phyloP scores from a whole-genome alignment of 2,113 vertebrate species.

The Chionis minor region DNA sequence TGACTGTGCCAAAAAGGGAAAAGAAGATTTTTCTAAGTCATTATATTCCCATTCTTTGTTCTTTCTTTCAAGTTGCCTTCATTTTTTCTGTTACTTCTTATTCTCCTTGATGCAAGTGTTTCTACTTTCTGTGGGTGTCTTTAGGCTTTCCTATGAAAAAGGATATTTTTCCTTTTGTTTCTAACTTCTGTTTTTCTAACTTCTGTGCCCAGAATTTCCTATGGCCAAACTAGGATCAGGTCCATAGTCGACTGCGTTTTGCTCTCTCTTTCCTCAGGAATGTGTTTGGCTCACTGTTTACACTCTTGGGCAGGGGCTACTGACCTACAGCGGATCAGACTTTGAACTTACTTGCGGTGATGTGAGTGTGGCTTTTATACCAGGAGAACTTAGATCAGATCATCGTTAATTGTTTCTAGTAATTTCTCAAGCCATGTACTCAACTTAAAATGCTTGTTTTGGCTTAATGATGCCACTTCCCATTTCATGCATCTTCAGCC shows the following conservation, averaged over 20 bases:
- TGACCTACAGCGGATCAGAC: rapidly evolving
- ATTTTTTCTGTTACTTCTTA: background rate
- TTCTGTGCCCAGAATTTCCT: background rate
- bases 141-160: background rate
- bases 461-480: background rate
- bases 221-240: background rate
- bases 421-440: background rate
- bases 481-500: background rate
- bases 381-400: background rate
- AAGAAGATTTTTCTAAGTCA: background rate
- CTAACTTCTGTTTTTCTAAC: background rate
- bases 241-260: background rate
- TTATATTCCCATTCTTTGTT: background rate
- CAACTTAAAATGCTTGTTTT: background rate
- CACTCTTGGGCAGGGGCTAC: background rate
- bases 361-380: background rate
- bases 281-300: background rate
- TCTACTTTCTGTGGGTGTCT: background rate
- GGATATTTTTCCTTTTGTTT: background rate
- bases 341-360: background rate
- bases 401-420: background rate
- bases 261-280: background rate
- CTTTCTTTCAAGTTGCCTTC: background rate
- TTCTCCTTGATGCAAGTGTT: background rate
- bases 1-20: background rate